Evolutionary conservation across 1,140 invertebrate genomes (phyloP), one percentile per base, ranked within the genome.

Genomic region (Cherax destructor): DNA sequence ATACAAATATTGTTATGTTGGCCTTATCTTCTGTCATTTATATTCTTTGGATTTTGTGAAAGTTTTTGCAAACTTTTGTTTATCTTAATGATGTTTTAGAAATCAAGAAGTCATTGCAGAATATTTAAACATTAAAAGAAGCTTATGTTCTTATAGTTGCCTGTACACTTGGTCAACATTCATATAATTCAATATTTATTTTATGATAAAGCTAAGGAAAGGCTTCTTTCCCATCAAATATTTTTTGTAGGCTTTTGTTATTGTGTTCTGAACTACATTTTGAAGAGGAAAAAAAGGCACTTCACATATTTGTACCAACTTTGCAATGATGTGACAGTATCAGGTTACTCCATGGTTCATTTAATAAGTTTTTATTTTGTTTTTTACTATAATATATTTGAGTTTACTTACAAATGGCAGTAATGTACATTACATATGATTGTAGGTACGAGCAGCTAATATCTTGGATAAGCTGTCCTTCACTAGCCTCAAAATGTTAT

Each of bases 1-100:
- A 7, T 74, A 74, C 69, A 74, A n/a, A 74, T 30, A 30, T 74
- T 74, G 69, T 74, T 74, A 21, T 65, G 61, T 74, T 74, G 69
- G n/a, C n/a, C 11, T 74, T 74, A 7, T 6, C 24, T 74, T 74
- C 24, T 74, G n/a, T 69, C 65, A 21, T 5, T 74, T 74, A 74
- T 21, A 30, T 74, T 30, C 9, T 30, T 74, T 21, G 21, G 24
- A 5, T 74, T 74, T 74, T 24, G 30, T 30, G n/a, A 3, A 74
- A 74, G 11, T 74, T 56, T 56, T 56, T 74, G 24, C 24, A 24
- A 30, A 74, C 9, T 74, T 74, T 9, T 74, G n/a, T 74, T 30
- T 74, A 30, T 65, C 24, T 74, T n/a, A 74, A 9, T 24, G 7
- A 24, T 30, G n/a, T 74, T 74, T 5, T 74, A 74, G 61, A 74